Conservation (phyloP, 2,113 vertebrate species). For the Loxodonta africana region DNA sequence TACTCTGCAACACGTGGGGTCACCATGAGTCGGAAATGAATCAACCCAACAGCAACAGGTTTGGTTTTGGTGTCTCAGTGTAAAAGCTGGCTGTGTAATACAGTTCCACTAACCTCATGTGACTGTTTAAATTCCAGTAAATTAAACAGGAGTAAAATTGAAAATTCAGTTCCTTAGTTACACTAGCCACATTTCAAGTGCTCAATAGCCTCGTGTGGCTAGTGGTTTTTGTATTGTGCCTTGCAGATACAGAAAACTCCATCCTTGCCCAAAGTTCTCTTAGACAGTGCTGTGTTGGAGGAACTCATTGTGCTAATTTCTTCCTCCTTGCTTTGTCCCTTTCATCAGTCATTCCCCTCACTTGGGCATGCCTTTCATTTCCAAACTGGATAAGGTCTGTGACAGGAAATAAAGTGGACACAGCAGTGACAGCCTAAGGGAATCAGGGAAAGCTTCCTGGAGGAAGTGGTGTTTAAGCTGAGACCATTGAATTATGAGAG, state of each 20-base stretch:
- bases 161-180: not conserved
- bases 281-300: not conserved
- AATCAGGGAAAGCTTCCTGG: not conserved
- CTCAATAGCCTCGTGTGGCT: not conserved
- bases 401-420: not conserved
- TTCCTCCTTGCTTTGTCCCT: not conserved
- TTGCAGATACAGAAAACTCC: conserved; percentile 2
- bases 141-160: not conserved
- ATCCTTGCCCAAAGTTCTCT: not conserved
- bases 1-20: not conserved
- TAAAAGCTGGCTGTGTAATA: not conserved
- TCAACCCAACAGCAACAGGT: too few relatives aligned
- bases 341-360: not conserved
- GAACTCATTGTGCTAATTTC: not conserved
- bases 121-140: not conserved
- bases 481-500: not conserved
- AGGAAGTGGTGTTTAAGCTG: not conserved
- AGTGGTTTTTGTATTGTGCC: not conserved
- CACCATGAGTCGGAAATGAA: not conserved
- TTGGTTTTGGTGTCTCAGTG: too few relatives aligned
- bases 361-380: not conserved
- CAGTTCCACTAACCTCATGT: not conserved
- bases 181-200: not conserved
- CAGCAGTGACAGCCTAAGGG: not conserved
- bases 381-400: not conserved